Evolutionary conservation across 2,888 invertebrate species (phyloP), one percentile per base, ranked within the genome.

Genomic region (Pocota personata): DNA sequence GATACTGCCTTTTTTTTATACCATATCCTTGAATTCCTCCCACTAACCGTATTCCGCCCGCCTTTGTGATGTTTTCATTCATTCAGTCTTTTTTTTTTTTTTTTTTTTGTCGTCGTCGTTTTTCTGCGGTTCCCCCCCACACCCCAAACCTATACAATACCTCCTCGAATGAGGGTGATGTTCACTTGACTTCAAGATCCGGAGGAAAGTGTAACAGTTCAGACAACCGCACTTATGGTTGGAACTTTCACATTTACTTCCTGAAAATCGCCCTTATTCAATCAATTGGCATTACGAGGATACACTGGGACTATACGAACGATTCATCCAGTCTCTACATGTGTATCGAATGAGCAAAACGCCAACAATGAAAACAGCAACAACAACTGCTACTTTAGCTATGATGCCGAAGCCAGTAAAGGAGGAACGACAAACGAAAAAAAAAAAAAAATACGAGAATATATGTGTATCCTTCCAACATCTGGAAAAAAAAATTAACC

Each of bases 51-150:
- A 86, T 86, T 86, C 82, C 67, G 67, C 72, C 86, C 86, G 86
- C 86, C 86, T 86, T 86, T 86, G 82, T 86, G 86, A 82, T 86
- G 86, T 86, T 86, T 86, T 82, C 82, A 71, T 86, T 86, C 86
- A 82, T 60, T 76, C 69, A 32, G 57, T 24, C 16, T 30, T 24
- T 37, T 73, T 57, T 43, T 75, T 27, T 69, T 69, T 64, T 16
- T 50, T 55, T 71, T 58, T 30, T 60, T 83, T 55, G 40, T 67
- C 30, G 79, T 48, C 37, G 5, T 62, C 64, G 62, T 52, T 43
- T 32, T 55, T 64, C 32, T 40, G 66, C 16, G 64, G 27, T 30
- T 50, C 57, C 48, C 21, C 60, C 32, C 69, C 66, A 27, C 43
- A 57, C 35, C n/a, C n/a, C n/a, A n/a, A n/a, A n/a, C n/a, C n/a